phyloP scores from a whole-genome alignment of 35 echinoderm and acorn worm genomes.

The Hemicentrotus pulcherrimus region DNA sequence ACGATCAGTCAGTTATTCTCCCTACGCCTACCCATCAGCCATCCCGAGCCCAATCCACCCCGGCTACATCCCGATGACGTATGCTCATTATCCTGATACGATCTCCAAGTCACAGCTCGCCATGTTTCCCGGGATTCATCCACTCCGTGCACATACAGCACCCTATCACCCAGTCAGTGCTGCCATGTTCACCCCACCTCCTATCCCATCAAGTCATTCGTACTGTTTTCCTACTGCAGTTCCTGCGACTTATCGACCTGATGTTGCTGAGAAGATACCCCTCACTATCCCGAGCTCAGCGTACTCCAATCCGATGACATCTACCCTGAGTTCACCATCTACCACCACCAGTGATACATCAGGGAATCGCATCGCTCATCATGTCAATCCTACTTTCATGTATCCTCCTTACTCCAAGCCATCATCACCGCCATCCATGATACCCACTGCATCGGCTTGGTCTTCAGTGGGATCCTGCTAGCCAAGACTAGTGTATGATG shows the following conservation, averaged over 20 bases:
- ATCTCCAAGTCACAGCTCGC: conserved; percentile 14
- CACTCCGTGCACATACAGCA: not conserved
- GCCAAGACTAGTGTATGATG: not conserved
- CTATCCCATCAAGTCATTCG: not conserved
- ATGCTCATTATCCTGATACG: not conserved
- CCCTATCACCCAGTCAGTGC: not conserved
- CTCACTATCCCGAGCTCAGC: not conserved
- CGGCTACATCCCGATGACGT: conserved; percentile 70
- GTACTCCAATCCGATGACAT: not conserved
- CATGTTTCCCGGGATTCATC: not conserved
- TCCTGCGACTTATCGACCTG: not conserved
- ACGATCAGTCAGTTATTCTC: conserved; percentile 53
- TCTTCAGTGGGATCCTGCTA: not conserved
- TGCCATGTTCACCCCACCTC: not conserved
- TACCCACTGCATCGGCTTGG: not conserved
- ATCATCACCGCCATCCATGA: not conserved
- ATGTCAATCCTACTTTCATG: not conserved
- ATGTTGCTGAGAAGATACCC: not conserved
- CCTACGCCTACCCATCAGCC: conserved; percentile 58
- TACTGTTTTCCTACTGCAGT: not conserved
- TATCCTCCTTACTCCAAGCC: not conserved
- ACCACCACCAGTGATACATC: not conserved
- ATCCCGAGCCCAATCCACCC: conserved; percentile 33
- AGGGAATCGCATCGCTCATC: not conserved
- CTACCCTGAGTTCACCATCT: not conserved